Evolutionary conservation across 2,888 invertebrate species (phyloP).

Genomic region (Glyphotaelius pellucidus): DNA sequence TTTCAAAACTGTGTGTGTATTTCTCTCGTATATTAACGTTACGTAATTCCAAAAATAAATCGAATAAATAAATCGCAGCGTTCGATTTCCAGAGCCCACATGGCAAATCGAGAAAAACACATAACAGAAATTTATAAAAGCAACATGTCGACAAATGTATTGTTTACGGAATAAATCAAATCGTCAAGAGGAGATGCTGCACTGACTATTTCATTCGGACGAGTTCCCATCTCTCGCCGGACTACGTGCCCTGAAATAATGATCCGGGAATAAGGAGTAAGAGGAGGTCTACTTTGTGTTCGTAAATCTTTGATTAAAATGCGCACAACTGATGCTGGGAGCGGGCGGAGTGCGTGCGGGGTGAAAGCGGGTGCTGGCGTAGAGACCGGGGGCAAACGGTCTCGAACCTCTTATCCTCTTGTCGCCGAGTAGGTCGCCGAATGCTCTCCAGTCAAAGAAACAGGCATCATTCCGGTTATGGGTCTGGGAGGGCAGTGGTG

Average conservation of each 20-base stretch:
- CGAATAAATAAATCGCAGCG: neutral
- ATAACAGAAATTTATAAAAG: neutral
- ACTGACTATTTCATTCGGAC: conserved; percentile 45
- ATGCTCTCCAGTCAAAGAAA: conserved; percentile 30
- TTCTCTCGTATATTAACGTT: neutral
- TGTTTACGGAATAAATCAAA: conserved; percentile 28
- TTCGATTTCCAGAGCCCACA: neutral
- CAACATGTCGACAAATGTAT: conserved; percentile 18
- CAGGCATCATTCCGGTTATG: conserved; percentile 21
- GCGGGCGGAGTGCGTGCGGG: neutral
- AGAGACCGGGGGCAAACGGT: neutral
- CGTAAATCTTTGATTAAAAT: conserved; percentile 57
- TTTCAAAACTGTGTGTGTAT: neutral
- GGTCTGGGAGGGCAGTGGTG: neutral
- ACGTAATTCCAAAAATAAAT: neutral
- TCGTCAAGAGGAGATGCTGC: conserved; percentile 29
- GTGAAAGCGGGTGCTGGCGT: neutral
- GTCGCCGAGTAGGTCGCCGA: conserved; percentile 8
- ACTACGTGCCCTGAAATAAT: conserved; percentile 52
- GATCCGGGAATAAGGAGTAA: conserved; percentile 30
- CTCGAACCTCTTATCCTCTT: conserved; percentile 3
- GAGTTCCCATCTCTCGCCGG: conserved; percentile 41
- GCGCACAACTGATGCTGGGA: conserved; percentile 25
- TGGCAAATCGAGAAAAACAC: neutral
- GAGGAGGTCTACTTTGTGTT: conserved; percentile 31